Percentiles rank a stretch among this genome's conserved stretches.
These are phyloP conservation scores for Agrochola litura DNA, from an alignment of 2,888 invertebrate species.

Conservation along the genomic window DNA sequence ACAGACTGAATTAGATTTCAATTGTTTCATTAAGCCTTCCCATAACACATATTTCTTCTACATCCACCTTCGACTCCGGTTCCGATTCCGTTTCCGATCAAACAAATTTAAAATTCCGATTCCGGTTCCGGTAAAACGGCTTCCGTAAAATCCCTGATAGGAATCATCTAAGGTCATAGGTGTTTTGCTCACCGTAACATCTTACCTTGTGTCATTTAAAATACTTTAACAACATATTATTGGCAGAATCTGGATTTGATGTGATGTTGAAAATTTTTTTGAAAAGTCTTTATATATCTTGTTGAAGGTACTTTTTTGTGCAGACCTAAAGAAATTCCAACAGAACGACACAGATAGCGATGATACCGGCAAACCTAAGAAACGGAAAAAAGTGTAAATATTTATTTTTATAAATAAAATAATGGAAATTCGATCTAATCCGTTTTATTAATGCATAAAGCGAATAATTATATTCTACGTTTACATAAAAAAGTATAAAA, in stretches of 20 bases:
- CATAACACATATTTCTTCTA: no score
- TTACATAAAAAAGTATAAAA: constrained; percentile 73
- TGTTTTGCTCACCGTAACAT: no score
- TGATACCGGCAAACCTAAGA: constrained; percentile 78
- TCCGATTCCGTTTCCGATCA: no score
- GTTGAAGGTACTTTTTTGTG: constrained; percentile 94
- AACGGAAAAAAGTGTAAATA: constrained; percentile 69
- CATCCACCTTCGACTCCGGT: no score
- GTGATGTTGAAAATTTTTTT: no score
- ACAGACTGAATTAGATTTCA: no score
- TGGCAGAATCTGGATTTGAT: neutral
- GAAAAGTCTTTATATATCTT: neutral
- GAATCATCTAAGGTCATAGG: no score
- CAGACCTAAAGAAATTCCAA: constrained; percentile 94
- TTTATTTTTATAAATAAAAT: constrained; percentile 29
- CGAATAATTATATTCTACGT: constrained; percentile 35
- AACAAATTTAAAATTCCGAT: no score
- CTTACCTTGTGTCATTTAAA: neutral
- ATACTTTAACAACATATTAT: neutral
- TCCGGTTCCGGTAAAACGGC: no score
- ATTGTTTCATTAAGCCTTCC: no score
- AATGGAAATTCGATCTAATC: constrained; percentile 9
- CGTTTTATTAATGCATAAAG: constrained; percentile 51
- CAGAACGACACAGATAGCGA: constrained; percentile 68
- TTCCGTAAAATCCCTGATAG: no score